Evolutionary conservation across 2,797 vertebrate species (phyloP).

Genomic region (Falco concolor): DNA sequence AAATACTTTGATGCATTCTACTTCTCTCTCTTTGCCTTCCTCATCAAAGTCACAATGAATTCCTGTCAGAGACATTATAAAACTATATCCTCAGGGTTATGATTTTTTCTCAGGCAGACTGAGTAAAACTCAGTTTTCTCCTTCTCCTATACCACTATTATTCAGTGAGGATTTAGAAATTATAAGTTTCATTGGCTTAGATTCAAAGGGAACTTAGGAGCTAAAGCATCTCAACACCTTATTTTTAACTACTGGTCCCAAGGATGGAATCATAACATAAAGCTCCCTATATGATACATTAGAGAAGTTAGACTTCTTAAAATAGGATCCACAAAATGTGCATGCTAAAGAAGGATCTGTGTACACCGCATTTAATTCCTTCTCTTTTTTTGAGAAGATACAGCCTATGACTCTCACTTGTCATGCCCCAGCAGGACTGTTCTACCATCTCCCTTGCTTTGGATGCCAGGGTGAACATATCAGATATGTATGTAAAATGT

Average conservation of each 20-base stretch:
- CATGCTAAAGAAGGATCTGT: neutral
- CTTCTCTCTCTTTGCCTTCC: neutral
- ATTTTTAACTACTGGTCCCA: neutral
- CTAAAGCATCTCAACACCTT: neutral
- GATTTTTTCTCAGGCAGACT: neutral
- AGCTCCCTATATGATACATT: neutral
- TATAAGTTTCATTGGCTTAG: neutral
- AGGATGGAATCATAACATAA: neutral
- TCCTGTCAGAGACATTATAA: neutral
- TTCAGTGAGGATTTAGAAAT: neutral
- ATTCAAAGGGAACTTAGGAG: neutral
- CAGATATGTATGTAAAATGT: neutral
- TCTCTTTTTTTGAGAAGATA: neutral
- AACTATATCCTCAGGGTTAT: conserved; percentile 30
- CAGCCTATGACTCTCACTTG: neutral
- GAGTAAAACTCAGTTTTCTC: neutral
- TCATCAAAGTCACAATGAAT: conserved; percentile 25
- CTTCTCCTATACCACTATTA: neutral
- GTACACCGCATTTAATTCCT: neutral
- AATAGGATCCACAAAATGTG: neutral
- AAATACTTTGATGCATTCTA: conserved; percentile 19
- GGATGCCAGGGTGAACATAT: neutral
- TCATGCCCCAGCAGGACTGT: neutral
- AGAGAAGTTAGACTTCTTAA: neutral
- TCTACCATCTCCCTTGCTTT: neutral